Evolutionary conservation across 1,140 invertebrate genomes (phyloP).

Genomic region (Euborellia annulipes): DNA sequence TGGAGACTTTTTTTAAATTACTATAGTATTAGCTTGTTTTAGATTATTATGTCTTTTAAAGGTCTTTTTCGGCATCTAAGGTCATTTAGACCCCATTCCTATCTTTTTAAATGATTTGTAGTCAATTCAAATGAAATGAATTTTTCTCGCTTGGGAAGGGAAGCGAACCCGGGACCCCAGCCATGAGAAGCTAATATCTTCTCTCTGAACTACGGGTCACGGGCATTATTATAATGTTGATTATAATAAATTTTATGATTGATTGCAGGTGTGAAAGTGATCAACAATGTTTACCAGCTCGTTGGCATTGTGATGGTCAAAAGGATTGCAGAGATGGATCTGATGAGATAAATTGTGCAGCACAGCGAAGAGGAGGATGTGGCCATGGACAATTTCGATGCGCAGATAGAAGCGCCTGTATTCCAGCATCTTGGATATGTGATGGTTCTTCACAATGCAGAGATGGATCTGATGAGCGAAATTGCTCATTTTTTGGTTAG

Average conservation of each 20-base stretch:
- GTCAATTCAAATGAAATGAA: no score
- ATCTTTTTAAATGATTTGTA: no score
- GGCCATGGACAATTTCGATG: conserved; percentile 29
- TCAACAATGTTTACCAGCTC: conserved; percentile 25
- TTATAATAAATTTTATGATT: conserved; percentile 7
- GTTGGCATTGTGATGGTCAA: conserved; percentile 27
- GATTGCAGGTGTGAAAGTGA: conserved; percentile 33
- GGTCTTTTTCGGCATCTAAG: no score
- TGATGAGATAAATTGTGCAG: conserved; percentile 29
- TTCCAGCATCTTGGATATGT: conserved; percentile 25
- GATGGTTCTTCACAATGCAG: conserved; percentile 27
- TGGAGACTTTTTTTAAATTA: no score
- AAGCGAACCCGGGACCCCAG: no score
- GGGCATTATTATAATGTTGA: no score
- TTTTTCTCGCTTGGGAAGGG: no score
- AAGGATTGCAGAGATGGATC: conserved; percentile 27
- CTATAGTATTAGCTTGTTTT: no score
- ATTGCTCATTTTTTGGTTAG: conserved; percentile 21
- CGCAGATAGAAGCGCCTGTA: conserved; percentile 26
- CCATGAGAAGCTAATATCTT: no score
- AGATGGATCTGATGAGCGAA: conserved; percentile 28
- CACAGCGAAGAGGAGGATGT: conserved; percentile 21
- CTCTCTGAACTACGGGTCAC: no score
- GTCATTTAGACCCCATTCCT: no score
- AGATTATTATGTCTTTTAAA: no score